Evolutionary conservation across 1,140 invertebrate species (phyloP).

Genomic region (Dinoponera quadriceps): DNA sequence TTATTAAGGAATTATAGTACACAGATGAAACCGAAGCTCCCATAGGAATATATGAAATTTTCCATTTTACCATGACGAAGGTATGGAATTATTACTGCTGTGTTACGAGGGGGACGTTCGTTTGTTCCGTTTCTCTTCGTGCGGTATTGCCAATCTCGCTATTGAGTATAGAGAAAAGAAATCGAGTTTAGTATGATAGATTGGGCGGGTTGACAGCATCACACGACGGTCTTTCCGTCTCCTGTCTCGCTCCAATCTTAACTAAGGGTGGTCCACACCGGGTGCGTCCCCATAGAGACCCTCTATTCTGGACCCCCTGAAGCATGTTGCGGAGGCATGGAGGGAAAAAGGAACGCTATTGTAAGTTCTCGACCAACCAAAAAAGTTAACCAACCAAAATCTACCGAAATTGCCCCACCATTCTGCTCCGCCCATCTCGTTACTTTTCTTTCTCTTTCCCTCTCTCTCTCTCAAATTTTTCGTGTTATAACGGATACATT

Average conservation of each 20-base stretch:
- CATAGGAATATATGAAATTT: neutral
- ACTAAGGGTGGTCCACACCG: conserved; percentile 76
- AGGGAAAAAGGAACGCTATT: conserved; percentile 73
- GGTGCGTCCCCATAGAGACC: conserved; percentile 69
- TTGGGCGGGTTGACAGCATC: conserved; percentile 80
- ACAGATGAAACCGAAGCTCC: neutral
- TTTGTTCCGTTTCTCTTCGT: conserved; percentile 66
- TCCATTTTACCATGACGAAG: conserved; percentile 63
- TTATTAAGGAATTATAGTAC: neutral
- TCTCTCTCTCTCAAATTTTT: conserved; percentile 48
- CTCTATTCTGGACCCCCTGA: conserved; percentile 61
- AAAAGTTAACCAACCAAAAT: conserved; percentile 78
- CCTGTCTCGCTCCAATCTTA: conserved; percentile 43
- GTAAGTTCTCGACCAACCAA: conserved; percentile 78
- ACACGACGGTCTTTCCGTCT: conserved; percentile 70
- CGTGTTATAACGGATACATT: conserved; percentile 13
- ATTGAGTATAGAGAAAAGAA: conserved; percentile 80
- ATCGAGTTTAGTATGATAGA: conserved; percentile 84
- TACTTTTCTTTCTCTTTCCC: too few relatives aligned
- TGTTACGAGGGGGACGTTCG: conserved; percentile 42
- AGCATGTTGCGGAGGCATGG: conserved; percentile 65
- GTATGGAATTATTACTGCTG: conserved; percentile 66
- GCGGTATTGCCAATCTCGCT: conserved; percentile 70
- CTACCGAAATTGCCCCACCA: conserved; percentile 74
- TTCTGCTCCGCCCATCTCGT: conserved; percentile 78